Evolutionary conservation across 1,140 invertebrate genomes (phyloP).

Genomic region (Bicyclus anynana): DNA sequence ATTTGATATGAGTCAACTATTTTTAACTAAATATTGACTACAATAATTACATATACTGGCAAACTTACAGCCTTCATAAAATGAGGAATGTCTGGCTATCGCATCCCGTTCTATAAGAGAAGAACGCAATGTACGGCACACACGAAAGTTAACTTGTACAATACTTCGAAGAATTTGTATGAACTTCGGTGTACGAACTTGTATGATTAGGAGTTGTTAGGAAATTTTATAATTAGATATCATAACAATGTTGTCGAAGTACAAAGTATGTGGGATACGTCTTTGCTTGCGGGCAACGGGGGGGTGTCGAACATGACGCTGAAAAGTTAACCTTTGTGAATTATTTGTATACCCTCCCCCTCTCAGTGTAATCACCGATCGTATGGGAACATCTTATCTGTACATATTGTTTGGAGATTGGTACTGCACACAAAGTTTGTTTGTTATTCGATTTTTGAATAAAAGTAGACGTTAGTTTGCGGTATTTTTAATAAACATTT

Average conservation of each 20-base stretch:
- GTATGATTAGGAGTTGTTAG: background rate
- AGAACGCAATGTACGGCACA: too few relatives aligned
- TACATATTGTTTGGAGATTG: background rate
- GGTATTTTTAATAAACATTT: too few relatives aligned
- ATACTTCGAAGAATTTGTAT: too few relatives aligned
- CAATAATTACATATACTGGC: too few relatives aligned
- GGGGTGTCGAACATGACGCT: background rate
- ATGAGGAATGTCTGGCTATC: too few relatives aligned
- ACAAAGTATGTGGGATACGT: background rate
- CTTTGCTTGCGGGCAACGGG: background rate
- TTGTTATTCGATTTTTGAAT: background rate
- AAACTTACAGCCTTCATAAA: too few relatives aligned
- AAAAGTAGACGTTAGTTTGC: background rate
- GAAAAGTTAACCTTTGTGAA: constrained; percentile 1
- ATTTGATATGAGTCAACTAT: too few relatives aligned
- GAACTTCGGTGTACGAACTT: too few relatives aligned
- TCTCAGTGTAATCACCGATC: background rate
- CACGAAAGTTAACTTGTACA: too few relatives aligned
- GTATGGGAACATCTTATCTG: background rate
- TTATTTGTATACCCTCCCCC: background rate
- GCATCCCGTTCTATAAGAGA: too few relatives aligned
- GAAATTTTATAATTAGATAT: background rate
- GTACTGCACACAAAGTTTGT: background rate
- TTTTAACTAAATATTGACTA: too few relatives aligned
- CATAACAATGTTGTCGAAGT: background rate